Percentiles rank a stretch among this genome's conserved stretches.
Evolutionary conservation across 2,113 vertebrate species (phyloP).

Genomic region (Pogona vitticeps): DNA sequence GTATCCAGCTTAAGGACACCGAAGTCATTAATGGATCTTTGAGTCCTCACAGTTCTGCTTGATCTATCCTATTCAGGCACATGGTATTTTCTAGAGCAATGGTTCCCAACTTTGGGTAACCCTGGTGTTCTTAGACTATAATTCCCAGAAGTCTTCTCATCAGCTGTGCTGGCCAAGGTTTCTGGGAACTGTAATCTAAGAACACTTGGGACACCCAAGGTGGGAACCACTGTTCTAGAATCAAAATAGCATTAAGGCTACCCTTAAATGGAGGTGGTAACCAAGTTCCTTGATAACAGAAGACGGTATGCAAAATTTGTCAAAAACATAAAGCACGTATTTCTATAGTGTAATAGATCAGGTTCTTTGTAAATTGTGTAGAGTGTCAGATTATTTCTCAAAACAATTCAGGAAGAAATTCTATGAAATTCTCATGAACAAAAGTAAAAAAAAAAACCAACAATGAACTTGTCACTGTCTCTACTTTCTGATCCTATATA

Average conservation of each 20-base stretch:
- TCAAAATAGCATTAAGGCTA: neutral
- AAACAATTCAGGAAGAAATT: neutral
- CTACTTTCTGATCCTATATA: neutral
- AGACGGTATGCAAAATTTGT: neutral
- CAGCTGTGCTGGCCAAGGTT: no score
- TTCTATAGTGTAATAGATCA: neutral
- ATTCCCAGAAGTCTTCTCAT: no score
- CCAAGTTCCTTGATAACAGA: neutral
- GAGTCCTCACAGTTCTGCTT: neutral
- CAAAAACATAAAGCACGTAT: no score
- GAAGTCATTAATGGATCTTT: neutral
- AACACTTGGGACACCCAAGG: neutral
- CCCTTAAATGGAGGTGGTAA: neutral
- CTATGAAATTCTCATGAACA: neutral
- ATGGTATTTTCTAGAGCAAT: neutral
- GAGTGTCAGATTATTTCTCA: neutral
- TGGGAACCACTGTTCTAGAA: no score
- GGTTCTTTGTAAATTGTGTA: neutral
- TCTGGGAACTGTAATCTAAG: no score
- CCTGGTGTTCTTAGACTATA: no score
- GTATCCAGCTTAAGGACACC: neutral
- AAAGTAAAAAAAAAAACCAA: neutral
- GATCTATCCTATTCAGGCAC: neutral
- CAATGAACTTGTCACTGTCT: neutral
- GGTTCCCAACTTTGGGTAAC: no score